Conservation (phyloP, 2,113 vertebrate genomes). For the Pangasianodon hypophthalmus region DNA sequence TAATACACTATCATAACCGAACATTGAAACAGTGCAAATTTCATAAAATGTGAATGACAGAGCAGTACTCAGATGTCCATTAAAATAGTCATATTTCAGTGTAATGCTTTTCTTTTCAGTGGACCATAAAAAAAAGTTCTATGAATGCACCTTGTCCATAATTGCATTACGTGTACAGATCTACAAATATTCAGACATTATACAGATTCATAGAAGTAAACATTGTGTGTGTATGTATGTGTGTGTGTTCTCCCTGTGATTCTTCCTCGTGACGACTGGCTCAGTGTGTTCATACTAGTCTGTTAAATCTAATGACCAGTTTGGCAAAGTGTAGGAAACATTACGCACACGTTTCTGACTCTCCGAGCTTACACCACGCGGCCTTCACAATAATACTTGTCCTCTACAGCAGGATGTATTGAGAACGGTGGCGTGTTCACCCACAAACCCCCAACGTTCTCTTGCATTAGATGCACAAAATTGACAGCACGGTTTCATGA, state of each 20-base stretch:
- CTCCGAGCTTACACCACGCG: neutral
- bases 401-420: neutral
- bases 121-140: neutral
- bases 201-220: slow-evolving; percentile 15
- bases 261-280: neutral
- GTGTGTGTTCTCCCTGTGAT: neutral
- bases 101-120: slow-evolving; percentile 5
- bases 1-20: neutral
- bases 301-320: neutral
- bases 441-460: neutral
- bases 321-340: slow-evolving; percentile 3
- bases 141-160: slow-evolving; percentile 9
- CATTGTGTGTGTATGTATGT: neutral
- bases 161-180: neutral
- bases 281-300: neutral
- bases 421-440: neutral
- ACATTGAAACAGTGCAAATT: slow-evolving; percentile 34
- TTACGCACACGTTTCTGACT: neutral
- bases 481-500: neutral
- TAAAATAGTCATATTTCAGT: slow-evolving; percentile 25
- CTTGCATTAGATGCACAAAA: neutral
- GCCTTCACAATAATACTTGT: neutral
- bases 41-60: slow-evolving; percentile 29
- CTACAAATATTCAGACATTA: slow-evolving; percentile 13
- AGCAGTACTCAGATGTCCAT: slow-evolving; percentile 9